Base-by-base conservation (phyloP, 92 coral and sea anemone species). In the Epizoanthus illoricatus region DNA sequence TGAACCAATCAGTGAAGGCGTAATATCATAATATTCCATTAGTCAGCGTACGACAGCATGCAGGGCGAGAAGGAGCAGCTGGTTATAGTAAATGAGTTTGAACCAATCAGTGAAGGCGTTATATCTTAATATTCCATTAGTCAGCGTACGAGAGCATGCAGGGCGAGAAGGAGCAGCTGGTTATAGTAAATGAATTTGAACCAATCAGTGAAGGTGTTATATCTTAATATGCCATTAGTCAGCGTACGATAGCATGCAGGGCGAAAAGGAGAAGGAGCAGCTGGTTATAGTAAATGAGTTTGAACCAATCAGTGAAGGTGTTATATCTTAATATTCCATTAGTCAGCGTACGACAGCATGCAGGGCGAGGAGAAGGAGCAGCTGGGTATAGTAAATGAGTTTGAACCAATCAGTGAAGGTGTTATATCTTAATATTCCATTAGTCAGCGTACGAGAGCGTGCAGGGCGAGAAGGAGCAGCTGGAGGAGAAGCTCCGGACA, bases 391-490 rank as follows among this genome's bases (percentile, higher is more conserved):
- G 15, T 49, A 49, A 8, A 49, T 9, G 56, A 49, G 56, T 49
- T 49, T 8, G 1, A 49, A 49, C 56, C 56, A 49, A 49, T 49
- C 56, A 49, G 56, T 49, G 56, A 49, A 49, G 56, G 56, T 2
- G 56, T 7, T 49, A 49, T 49, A 49, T 49, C 1, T 49, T 49
- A 10, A 49, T 49, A 23, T 21, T 9, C 16, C 24, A 56, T 5
- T 43, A 74, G 80, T 74, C 80, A 58, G 40, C 80, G 7, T 74
- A 74, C 28, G 80, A 56, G 7, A 74, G 80, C 43, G 66, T 36
- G 18, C 80, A 74, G 6, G 66, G 5, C 11, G 80, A 57, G 65
- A 74, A 74, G 17, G 49, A 74, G 57, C 65, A 74, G 1, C 19
- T 74, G 65, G 80, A 74, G 4, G 47, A 74, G 52, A 74, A 74